phyloP scores from a whole-genome alignment of 2,888 invertebrate genomes.

The Leucoma salicis region DNA sequence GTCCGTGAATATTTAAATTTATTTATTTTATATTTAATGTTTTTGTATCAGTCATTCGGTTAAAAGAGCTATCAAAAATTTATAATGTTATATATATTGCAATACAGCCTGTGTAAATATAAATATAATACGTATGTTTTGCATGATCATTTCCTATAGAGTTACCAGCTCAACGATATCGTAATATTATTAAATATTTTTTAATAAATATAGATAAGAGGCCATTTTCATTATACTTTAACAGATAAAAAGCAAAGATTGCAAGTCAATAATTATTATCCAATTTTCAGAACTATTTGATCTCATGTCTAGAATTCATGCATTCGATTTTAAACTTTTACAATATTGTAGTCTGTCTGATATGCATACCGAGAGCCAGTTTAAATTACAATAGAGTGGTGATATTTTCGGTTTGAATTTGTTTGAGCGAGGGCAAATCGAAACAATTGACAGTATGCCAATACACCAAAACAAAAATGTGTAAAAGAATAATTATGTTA shows the following conservation, averaged over 20 bases:
- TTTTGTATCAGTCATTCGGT: no score
- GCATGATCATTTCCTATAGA: conserved; percentile 68
- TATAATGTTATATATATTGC: conserved; percentile 30
- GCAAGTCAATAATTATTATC: conserved; percentile 29
- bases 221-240: conserved; percentile 41
- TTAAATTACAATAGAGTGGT: no score
- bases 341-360: no score
- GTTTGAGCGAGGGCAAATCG: no score
- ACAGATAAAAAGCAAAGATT: conserved; percentile 25
- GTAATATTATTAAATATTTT: conserved; percentile 57
- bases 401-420: no score
- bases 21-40: no score
- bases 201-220: conserved; percentile 58
- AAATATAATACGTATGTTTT: conserved; percentile 45
- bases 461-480: no score
- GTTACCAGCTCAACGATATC: conserved; percentile 76
- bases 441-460: no score
- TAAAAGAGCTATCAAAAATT: conserved; percentile 41
- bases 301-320: conserved; percentile 12
- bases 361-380: no score
- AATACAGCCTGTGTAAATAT: conserved; percentile 65
- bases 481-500: no score
- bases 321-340: background rate
- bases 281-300: conserved; percentile 33
- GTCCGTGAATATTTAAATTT: no score